phyloP scores from a whole-genome alignment of 2,888 invertebrate genomes.

The Drosophila mayaguana region DNA sequence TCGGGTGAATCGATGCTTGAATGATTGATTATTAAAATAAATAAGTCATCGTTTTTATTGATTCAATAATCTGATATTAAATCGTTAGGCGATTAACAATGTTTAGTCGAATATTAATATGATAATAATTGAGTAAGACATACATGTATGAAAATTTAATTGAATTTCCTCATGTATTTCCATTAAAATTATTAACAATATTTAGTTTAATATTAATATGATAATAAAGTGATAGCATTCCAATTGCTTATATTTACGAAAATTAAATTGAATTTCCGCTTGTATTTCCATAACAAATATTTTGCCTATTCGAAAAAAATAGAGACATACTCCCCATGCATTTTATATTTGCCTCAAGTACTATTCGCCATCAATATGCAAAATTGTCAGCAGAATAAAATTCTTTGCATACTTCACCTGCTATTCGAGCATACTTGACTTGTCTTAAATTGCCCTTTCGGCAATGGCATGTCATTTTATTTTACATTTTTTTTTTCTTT shows the following conservation, averaged over 20 bases:
- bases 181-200: not conserved
- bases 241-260: too few relatives aligned
- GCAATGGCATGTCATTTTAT: conserved; percentile 27
- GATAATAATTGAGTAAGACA: too few relatives aligned
- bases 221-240: too few relatives aligned
- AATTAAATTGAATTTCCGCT: not conserved
- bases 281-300: not conserved
- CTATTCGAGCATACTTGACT: conserved; percentile 38
- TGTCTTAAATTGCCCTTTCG: conserved; percentile 40
- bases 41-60: not conserved
- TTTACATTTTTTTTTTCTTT: not conserved
- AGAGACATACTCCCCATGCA: not conserved
- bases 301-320: not conserved
- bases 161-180: not conserved
- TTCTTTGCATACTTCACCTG: conserved; percentile 28
- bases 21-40: not conserved
- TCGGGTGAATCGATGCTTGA: conserved; percentile 1
- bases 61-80: not conserved
- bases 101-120: not conserved
- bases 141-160: not conserved
- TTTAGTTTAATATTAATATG: not conserved
- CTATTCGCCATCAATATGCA: conserved; percentile 40
- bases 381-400: conserved; percentile 34
- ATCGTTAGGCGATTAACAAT: not conserved
- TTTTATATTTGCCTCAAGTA: conserved; percentile 7